These are phyloP conservation scores for Philotrypesis tridentata DNA, from an alignment of 1,140 invertebrate species.

Conservation along the genomic window DNA sequence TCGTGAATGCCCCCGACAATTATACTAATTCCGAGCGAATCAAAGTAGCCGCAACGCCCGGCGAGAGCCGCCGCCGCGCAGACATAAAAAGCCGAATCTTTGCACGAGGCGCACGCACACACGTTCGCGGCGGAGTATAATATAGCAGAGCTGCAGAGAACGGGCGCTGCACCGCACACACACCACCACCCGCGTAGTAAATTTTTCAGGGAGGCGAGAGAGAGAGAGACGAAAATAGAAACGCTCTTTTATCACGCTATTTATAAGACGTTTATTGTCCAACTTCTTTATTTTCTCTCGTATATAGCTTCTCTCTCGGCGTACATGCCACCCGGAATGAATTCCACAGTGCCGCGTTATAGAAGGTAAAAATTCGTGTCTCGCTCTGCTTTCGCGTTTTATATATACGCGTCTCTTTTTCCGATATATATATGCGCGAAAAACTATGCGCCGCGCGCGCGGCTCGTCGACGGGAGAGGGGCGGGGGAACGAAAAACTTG, in stretches of 20 bases:
- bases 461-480: no score
- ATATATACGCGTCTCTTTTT: background rate
- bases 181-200: background rate
- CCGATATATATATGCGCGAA: slow-evolving; percentile 12
- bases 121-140: no score
- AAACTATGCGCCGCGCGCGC: no score
- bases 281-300: background rate
- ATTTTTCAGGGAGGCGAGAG: no score
- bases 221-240: background rate
- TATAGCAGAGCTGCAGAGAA: no score
- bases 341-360: background rate
- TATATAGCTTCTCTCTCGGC: background rate
- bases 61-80: background rate
- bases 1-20: slow-evolving; percentile 29
- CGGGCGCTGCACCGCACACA: no score
- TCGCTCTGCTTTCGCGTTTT: no score
- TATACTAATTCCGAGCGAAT: slow-evolving; percentile 38
- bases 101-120: background rate
- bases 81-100: background rate
- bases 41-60: slow-evolving; percentile 3
- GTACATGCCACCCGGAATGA: background rate
- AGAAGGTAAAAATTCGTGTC: no score
- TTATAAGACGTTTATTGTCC: background rate
- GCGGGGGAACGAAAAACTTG: no score
- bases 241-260: background rate